These are phyloP conservation scores for Chaetodon trifascialis DNA, from an alignment of 2,113 vertebrate genomes.

Conservation along the genomic window DNA sequence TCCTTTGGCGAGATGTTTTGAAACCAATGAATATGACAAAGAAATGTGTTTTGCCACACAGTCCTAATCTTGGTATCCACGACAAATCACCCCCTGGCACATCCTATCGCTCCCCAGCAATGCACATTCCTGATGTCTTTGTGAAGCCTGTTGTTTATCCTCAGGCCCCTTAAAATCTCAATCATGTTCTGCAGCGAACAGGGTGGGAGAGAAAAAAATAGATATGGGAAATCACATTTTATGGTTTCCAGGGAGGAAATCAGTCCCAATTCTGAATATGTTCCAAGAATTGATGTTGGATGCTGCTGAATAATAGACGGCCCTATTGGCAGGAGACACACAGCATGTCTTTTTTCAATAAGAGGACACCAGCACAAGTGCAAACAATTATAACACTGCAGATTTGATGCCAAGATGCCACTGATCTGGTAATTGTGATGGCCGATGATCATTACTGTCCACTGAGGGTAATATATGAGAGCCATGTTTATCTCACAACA, in stretches of 20 bases:
- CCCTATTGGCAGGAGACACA: slow-evolving; percentile 33
- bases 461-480: slow-evolving; percentile 22
- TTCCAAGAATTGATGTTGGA: slow-evolving; percentile 46
- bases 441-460: slow-evolving; percentile 29
- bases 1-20: too few relatives aligned
- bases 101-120: slow-evolving; percentile 48
- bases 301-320: slow-evolving; percentile 48
- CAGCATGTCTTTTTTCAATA: slow-evolving; percentile 43
- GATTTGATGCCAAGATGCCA: slow-evolving; percentile 19
- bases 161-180: slow-evolving; percentile 52
- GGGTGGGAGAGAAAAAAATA: slow-evolving; percentile 29
- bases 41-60: slow-evolving; percentile 6
- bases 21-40: background rate
- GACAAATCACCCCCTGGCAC: slow-evolving; percentile 48
- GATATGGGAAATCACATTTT: slow-evolving; percentile 58
- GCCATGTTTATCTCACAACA: slow-evolving; percentile 41
- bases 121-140: slow-evolving; percentile 48
- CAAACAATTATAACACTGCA: slow-evolving; percentile 40
- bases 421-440: slow-evolving; percentile 37
- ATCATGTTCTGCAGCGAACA: slow-evolving; percentile 55
- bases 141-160: slow-evolving; percentile 56
- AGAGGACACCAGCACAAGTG: slow-evolving; percentile 30
- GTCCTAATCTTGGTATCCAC: slow-evolving; percentile 27
- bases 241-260: slow-evolving; percentile 55
- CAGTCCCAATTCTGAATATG: slow-evolving; percentile 45